A percentile compares a stretch with the other conserved stretches of the same genome.
Conservation (phyloP, 2,797 vertebrate genomes). For the Odontamblyopus rebecca region DNA sequence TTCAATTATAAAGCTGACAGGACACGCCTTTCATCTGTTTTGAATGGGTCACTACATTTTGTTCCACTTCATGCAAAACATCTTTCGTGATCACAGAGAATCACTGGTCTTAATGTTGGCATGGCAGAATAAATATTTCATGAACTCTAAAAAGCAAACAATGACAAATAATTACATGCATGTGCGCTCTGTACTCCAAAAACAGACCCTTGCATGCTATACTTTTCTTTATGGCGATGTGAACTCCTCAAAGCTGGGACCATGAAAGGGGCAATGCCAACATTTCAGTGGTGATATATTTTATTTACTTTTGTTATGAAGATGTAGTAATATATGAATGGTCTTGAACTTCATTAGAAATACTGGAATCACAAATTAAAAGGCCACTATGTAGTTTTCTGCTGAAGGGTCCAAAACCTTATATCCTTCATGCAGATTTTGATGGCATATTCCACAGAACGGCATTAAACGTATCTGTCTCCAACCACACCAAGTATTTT, state of each 20-base stretch:
- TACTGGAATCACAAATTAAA: too few relatives aligned
- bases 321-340: background rate
- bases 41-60: constrained; percentile 25
- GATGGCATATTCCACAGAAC: too few relatives aligned
- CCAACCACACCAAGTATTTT: too few relatives aligned
- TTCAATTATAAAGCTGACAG: constrained; percentile 15
- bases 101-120: constrained; percentile 27
- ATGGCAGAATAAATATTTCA: constrained; percentile 46
- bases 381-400: too few relatives aligned
- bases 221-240: background rate
- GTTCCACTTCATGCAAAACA: constrained; percentile 39
- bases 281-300: background rate
- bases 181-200: constrained; percentile 11
- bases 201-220: background rate
- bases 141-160: constrained; percentile 29
- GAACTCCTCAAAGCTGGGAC: background rate
- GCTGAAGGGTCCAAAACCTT: too few relatives aligned
- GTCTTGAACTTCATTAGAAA: too few relatives aligned
- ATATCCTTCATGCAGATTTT: too few relatives aligned
- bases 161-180: constrained; percentile 28
- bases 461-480: too few relatives aligned
- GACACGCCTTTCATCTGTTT: constrained; percentile 26
- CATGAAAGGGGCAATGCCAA: background rate
- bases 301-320: background rate
- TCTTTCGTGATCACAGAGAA: constrained; percentile 22